Base-by-base conservation (phyloP, 1,140 invertebrate species). In the Amyelois transitella region DNA sequence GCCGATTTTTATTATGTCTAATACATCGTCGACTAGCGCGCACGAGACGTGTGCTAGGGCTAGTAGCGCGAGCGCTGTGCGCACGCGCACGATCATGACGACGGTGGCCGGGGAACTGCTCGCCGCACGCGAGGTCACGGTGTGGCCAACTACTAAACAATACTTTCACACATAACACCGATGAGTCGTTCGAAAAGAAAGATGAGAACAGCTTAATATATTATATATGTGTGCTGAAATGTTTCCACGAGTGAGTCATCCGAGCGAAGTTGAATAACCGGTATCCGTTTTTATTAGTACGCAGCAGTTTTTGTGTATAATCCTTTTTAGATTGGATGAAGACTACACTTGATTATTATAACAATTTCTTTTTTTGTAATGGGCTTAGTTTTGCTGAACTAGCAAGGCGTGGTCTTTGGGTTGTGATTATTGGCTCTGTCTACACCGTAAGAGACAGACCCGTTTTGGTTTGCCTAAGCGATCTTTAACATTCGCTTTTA, bases 1-100 rank as follows among this genome's bases (percentile, higher is more conserved):
- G 7, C 90, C 89, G 5, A 93, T 82, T 60, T 89, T 84, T 0
- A 94, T 62, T 0, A 94, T 83, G 58, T 93, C 92, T 6, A 91
- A 61, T 0, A 91, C 87, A 47, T 92, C 91, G 50, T 90, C 88
- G 5, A 93, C 81, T 18, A 91, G 51, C 6, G 83, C 84, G 55
- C 50, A 77, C 50, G 66, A 64, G 14, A 43, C 69, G 47, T 52
- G 51, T 53, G 66, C 64, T 51, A 81, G 28, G 25, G 58, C 62
- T 50, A 81, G 21, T 38, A 80, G 45, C 66, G 70, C 66, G 56
- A 82, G 54, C 24, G 79, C 50, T 53, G 55, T 58, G 61, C 70
- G 62, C 74, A 64, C 56, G 58, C 67, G 71, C 54, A 61, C 76
- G 67, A 64, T 52, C 81, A 86, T 86, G 73, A 55, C 72, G 73